phyloP scores from a whole-genome alignment of 2,888 invertebrate genomes.

The Cremastinae sp. region DNA sequence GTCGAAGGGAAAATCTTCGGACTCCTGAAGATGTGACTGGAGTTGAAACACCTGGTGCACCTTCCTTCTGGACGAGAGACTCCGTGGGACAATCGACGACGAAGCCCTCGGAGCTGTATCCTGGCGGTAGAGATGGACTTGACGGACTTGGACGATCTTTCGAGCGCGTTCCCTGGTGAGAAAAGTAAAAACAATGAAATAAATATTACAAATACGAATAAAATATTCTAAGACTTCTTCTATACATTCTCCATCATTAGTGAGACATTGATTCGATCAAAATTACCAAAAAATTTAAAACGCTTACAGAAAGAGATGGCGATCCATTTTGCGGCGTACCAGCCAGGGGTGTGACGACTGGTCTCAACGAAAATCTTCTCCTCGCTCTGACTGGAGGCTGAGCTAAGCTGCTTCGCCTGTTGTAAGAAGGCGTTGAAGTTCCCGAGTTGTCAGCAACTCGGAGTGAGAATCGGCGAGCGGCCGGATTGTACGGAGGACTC shows the following conservation, averaged over 20 bases:
- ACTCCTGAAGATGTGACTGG: conserved; percentile 66
- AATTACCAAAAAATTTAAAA: background rate
- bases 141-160: conserved; percentile 63
- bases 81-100: conserved; percentile 72
- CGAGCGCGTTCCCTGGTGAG: conserved; percentile 52
- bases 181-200: background rate
- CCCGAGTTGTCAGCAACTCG: conserved; percentile 67
- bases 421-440: conserved; percentile 64
- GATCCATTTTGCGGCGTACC: conserved; percentile 68
- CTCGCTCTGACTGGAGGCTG: conserved; percentile 64
- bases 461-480: conserved; percentile 70
- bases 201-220: conserved; percentile 1
- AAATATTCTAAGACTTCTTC: no score
- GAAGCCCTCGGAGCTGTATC: conserved; percentile 67
- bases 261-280: no score
- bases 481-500: conserved; percentile 32
- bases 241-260: no score
- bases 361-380: conserved; percentile 76
- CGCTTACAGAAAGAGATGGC: conserved; percentile 65
- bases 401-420: conserved; percentile 69
- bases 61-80: conserved; percentile 73
- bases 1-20: conserved; percentile 73
- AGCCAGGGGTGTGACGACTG: conserved; percentile 69
- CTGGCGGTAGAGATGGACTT: conserved; percentile 58
- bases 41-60: conserved; percentile 71